Evolutionary conservation across 2,797 vertebrate species (phyloP), one percentile per base, ranked within the genome.

Genomic region (Centroberyx gerrardi): DNA sequence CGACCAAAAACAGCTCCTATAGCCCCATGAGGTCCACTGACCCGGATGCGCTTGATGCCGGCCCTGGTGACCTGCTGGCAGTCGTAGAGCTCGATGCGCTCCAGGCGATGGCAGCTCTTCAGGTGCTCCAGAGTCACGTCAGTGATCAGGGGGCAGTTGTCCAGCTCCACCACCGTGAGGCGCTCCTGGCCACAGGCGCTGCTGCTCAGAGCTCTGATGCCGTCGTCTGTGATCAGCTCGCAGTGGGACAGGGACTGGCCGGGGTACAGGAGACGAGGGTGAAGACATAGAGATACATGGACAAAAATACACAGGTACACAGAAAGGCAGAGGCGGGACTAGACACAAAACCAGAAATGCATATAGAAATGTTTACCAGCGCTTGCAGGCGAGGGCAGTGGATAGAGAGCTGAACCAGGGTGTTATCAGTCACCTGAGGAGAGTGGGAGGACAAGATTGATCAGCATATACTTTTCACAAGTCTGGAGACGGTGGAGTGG

Each of bases 61-160:
- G 97, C 96, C 3, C 97, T 93, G 0, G 97, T 97, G 83, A 98
- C 96, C 77, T 97, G 97, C 92, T 98, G 97, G 78, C 97, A 98
- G 92, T 98, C 97, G 0, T 98, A 98, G 29, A 98, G 94, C 90
- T 98, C 97, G 1, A 98, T 97, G 82, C 97, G 95, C 89, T 98
- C 96, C 90, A 98, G 85, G 69, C 94, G 95, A 28, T 95, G 96
- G 93, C 97, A 98, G 93, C 91, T 95, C 94, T 98, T 97, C 83
- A 98, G 93, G 83, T 98, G 97, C 70, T 97, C 97, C 75, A 98
- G 94, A 4, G 97, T 97, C 77, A 95, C 94, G 0, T 98, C 97
- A 0, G 97, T 98, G 91, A 98, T 96, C 74, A 98, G 96, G 8
- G 97, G 97, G 88, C 97, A 98, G 92, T 97, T 98, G 84, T 98